Evolutionary conservation across 1,140 invertebrate genomes (phyloP), one percentile per base, ranked within the genome.

Genomic region (Lerema accius): DNA sequence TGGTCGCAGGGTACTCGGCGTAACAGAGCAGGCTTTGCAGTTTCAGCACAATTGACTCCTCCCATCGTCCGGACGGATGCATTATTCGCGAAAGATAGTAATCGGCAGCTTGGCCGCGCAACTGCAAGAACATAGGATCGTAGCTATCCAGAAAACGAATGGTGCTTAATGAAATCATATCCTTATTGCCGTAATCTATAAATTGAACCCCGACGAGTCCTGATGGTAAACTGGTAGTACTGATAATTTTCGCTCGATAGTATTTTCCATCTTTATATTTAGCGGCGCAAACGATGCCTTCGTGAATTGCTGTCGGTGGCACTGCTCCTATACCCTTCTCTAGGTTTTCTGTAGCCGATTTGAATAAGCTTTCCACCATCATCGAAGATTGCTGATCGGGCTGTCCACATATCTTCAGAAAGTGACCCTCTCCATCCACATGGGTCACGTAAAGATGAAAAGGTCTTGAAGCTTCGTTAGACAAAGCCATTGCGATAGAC

Each of bases 111-210:
- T 93, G 90, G 4, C 92, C 86, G 16, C 91, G 91, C 59, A 92
- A 76, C 10, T 91, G 73, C 26, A 91, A 76, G 23, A 94, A 90
- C 23, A 90, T 76, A 14, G 91, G 87, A 37, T 89, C 86, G 68
- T 92, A 91, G 11, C 74, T 84, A 46, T 93, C 89, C 42, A 94
- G 71, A 15, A 92, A 81, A 65, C 94, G 78, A 6, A 95, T 92
- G 64, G 93, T 92, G 17, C 85, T 82, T 23, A 91, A 65, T 1
- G 91, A 80, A 23, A 94, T 83, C n/a, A 91, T 73, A 63, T 94
- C 93, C 48, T 86, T 87, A 62, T 95, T 95, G 56, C 95, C 95
- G 77, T 94, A 95, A 81, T 96, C 95, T 3, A 96, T 90, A 55
- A 95, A 95, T 35, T 93, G 92, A 2, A 95, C 93, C 63, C 92